These are phyloP conservation scores for Lucilia cuprina DNA, from an alignment of 1,140 invertebrate species.

Conservation along the genomic window DNA sequence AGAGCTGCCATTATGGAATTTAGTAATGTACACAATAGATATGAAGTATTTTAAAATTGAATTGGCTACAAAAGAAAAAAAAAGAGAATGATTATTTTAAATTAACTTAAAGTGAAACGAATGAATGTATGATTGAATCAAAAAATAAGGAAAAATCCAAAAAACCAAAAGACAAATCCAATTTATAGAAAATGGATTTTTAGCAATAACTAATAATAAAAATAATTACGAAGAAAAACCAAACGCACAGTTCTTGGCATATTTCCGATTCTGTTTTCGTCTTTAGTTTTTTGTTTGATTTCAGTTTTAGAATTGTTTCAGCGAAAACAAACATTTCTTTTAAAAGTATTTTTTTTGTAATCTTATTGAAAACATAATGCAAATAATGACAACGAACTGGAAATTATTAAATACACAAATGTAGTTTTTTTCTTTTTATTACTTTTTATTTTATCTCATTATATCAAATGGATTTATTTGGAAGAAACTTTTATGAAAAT, in stretches of 20 bases:
- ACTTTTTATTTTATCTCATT: neutral
- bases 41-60: neutral
- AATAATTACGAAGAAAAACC: neutral
- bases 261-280: neutral
- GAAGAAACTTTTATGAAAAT: too few species aligned
- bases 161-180: neutral
- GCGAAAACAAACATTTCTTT: neutral
- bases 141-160: neutral
- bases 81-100: neutral
- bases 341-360: neutral
- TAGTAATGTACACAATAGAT: constrained; percentile 7
- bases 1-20: constrained; percentile 29
- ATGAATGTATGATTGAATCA: neutral
- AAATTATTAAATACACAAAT: neutral
- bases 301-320: neutral
- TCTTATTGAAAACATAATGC: neutral
- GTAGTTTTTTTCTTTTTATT: neutral
- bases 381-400: constrained; percentile 11
- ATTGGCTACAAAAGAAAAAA: neutral
- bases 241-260: constrained; percentile 4
- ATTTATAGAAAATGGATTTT: neutral
- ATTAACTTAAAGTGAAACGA: neutral
- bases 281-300: neutral
- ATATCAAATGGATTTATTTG: neutral
- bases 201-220: neutral